These are phyloP conservation scores for Euborellia annulipes DNA, from an alignment of 1,140 invertebrate genomes.

Conservation along the genomic window DNA sequence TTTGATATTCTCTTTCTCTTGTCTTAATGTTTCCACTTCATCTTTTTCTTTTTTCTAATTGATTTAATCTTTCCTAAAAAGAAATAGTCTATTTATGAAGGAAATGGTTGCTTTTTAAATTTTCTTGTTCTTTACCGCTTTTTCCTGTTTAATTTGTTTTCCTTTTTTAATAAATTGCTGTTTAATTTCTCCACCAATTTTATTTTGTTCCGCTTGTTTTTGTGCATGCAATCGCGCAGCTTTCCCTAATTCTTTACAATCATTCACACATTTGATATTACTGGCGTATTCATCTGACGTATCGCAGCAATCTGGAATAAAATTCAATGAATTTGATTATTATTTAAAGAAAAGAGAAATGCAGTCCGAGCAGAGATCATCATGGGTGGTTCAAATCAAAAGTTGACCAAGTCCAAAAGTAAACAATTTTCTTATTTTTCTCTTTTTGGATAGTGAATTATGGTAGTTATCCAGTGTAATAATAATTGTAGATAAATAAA, in stretches of 20 bases:
- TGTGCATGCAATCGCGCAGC: constrained; percentile 60
- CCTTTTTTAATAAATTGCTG: constrained; percentile 61
- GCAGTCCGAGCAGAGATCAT: too few species aligned
- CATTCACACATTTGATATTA: constrained; percentile 50
- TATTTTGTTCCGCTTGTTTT: constrained; percentile 49
- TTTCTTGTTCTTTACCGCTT: constrained; percentile 30
- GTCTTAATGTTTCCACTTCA: constrained; percentile 50
- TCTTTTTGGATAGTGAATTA: too few species aligned
- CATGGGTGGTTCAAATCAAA: too few species aligned
- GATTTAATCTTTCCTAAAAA: constrained; percentile 36
- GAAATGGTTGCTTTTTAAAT: too few species aligned
- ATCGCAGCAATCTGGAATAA: constrained; percentile 90
- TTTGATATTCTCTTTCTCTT: constrained; percentile 58
- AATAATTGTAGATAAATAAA: too few species aligned
- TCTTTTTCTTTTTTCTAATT: constrained; percentile 53
- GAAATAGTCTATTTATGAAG: constrained; percentile 1
- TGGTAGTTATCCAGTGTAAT: too few species aligned
- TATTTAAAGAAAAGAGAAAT: too few species aligned
- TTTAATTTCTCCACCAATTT: constrained; percentile 60
- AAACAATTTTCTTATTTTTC: too few species aligned
- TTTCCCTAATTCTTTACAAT: constrained; percentile 64
- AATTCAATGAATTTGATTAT: too few species aligned
- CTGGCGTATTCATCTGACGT: constrained; percentile 76
- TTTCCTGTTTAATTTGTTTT: constrained; percentile 53
- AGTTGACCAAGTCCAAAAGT: too few species aligned